Percentiles rank a stretch among this genome's conserved stretches.
phyloP scores from a whole-genome alignment of 2,888 invertebrate genomes.

The Strigamia crassipes region DNA sequence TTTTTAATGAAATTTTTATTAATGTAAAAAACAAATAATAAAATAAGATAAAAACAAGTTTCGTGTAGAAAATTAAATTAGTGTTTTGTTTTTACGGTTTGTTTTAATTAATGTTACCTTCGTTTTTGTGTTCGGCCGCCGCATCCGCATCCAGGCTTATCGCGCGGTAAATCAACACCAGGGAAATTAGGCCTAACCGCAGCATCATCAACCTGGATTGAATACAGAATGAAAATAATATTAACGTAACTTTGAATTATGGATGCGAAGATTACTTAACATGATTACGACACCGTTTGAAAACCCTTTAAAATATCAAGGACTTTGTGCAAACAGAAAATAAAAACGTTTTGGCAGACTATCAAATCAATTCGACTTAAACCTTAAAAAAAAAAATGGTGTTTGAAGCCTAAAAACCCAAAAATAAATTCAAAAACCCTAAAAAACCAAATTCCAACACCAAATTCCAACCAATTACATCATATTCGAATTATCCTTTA shows the following conservation, averaged over 20 bases:
- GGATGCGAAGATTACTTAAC: neutral
- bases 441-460: neutral
- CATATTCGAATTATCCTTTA: too few relatives aligned
- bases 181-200: neutral
- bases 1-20: too few relatives aligned
- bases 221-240: neutral
- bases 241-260: neutral
- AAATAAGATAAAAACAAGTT: too few relatives aligned
- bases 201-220: neutral
- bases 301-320: constrained; percentile 25
- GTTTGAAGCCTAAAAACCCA: neutral
- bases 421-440: neutral
- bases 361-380: neutral
- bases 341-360: neutral
- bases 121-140: neutral
- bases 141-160: neutral
- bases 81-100: neutral
- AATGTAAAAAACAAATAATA: too few relatives aligned
- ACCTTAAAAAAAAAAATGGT: neutral
- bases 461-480: too few relatives aligned
- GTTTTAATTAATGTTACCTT: neutral
- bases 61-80: too few relatives aligned
- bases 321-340: neutral
- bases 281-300: neutral
- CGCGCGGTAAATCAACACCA: neutral